phyloP scores from a whole-genome alignment of 2,888 invertebrate species.

The Labia minor region DNA sequence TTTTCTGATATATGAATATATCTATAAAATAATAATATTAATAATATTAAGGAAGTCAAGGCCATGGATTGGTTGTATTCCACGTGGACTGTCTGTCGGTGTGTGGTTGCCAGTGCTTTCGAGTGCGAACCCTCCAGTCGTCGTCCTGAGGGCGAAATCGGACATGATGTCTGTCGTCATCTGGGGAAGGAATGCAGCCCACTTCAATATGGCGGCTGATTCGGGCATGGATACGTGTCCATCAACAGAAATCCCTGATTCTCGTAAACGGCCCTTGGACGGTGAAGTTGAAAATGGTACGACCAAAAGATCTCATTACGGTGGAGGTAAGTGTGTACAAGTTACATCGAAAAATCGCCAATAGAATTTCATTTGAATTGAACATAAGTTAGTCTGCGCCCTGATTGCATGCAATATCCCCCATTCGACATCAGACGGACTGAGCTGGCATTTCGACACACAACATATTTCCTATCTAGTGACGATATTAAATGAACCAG shows the following conservation, averaged over 20 bases:
- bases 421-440: not conserved
- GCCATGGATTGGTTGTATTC: too few species aligned
- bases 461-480: not conserved
- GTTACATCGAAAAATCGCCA: not conserved
- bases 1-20: too few species aligned
- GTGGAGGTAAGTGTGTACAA: slow-evolving; percentile 53
- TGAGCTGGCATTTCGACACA: not conserved
- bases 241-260: slow-evolving; percentile 83
- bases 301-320: slow-evolving; percentile 82
- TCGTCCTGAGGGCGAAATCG: too few species aligned
- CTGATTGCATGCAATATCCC: not conserved
- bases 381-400: not conserved
- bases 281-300: slow-evolving; percentile 78
- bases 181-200: slow-evolving; percentile 23
- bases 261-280: slow-evolving; percentile 81
- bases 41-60: too few species aligned
- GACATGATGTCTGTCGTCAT: not conserved
- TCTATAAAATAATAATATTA: too few species aligned
- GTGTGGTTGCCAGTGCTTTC: too few species aligned
- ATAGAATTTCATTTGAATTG: not conserved
- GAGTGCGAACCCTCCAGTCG: too few species aligned
- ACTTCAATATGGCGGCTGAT: slow-evolving; percentile 78
- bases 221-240: slow-evolving; percentile 89
- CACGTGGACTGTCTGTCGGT: too few species aligned
- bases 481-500: not conserved